phyloP scores from a whole-genome alignment of 2,888 invertebrate species.

The Papilio demoleus region DNA sequence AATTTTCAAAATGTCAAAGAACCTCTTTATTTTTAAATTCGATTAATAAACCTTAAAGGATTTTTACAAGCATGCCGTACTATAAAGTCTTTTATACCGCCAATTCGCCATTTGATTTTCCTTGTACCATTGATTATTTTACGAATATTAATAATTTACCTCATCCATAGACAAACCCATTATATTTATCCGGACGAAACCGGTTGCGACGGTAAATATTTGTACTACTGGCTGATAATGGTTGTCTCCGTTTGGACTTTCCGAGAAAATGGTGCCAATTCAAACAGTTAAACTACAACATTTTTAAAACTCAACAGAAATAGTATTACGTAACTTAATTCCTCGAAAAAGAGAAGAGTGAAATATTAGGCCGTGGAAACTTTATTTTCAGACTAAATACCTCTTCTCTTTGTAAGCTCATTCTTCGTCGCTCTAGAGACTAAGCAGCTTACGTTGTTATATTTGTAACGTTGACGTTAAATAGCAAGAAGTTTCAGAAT shows the following conservation, averaged over 20 bases:
- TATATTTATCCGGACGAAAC: not conserved
- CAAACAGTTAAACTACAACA: not conserved
- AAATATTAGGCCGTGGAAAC: too few relatives aligned
- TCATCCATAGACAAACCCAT: not conserved
- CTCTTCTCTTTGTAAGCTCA: too few relatives aligned
- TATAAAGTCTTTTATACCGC: not conserved
- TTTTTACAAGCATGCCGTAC: not conserved
- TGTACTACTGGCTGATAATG: constrained; percentile 7
- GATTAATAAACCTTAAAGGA: too few relatives aligned
- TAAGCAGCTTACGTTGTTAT: too few relatives aligned
- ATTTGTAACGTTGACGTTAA: too few relatives aligned
- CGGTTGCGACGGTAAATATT: not conserved
- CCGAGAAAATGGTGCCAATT: not conserved
- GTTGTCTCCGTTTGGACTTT: not conserved
- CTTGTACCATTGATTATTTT: constrained; percentile 1
- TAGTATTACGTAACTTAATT: too few relatives aligned
- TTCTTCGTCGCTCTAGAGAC: too few relatives aligned
- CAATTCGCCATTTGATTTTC: not conserved
- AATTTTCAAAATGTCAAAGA: too few relatives aligned
- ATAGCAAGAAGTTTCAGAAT: too few relatives aligned
- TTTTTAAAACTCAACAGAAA: not conserved
- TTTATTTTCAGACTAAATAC: too few relatives aligned
- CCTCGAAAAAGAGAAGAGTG: too few relatives aligned
- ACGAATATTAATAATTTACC: constrained; percentile 4
- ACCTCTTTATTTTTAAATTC: too few relatives aligned